A percentile compares a stretch with the other conserved stretches of the same genome.
These are phyloP conservation scores for Aphidius ervi DNA, from an alignment of 1,140 invertebrate species.

Conservation along the genomic window DNA sequence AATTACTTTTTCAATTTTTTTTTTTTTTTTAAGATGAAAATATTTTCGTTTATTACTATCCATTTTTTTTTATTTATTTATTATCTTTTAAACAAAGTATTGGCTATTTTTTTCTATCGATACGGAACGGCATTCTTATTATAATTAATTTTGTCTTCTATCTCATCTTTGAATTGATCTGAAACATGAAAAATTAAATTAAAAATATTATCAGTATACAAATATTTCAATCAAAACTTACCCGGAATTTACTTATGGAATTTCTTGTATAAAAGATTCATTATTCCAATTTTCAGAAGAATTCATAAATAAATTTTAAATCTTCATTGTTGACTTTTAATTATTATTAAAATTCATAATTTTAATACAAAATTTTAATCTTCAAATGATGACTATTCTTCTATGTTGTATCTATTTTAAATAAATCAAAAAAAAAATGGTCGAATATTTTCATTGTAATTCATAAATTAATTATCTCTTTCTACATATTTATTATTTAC, in stretches of 20 bases:
- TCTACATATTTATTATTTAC: conserved; percentile 13
- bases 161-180: not conserved
- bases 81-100: conserved; percentile 8
- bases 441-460: not conserved
- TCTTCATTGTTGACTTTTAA: no score
- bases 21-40: not conserved
- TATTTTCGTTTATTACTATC: not conserved
- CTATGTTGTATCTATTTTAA: conserved; percentile 10
- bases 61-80: conserved; percentile 5
- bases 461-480: not conserved
- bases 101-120: conserved; percentile 3
- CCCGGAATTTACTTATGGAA: not conserved
- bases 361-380: conserved; percentile 14
- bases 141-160: not conserved
- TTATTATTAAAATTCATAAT: not conserved
- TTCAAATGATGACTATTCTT: conserved; percentile 19
- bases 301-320: no score
- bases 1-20: not conserved
- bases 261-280: no score
- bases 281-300: no score
- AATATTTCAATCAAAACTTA: not conserved
- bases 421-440: not conserved
- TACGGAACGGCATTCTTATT: conserved; percentile 18
- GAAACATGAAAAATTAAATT: conserved; percentile 5
- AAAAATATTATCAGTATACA: not conserved